Evolutionary conservation across 1,140 invertebrate genomes (phyloP), one percentile per base, ranked within the genome.

Genomic region (Aphelenchoides besseyi): DNA sequence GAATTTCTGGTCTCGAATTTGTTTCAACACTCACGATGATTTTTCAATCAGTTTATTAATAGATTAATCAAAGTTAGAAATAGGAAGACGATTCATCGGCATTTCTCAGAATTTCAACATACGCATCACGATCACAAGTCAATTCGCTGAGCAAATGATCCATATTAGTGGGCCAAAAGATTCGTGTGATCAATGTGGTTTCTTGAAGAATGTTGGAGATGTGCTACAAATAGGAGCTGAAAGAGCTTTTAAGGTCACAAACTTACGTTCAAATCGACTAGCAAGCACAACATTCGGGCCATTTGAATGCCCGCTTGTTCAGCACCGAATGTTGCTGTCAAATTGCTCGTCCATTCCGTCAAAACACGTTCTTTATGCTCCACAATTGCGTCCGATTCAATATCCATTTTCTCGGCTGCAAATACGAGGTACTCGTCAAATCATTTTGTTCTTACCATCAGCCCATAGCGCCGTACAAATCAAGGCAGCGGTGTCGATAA

Each of bases 141-240:
- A 59, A 23, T 23, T 59, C 55, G 18, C 23, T 59, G 5, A 59
- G 18, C 55, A 59, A 33, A 18, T 59, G 55, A 33, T 59, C 55
- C 55, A 59, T 59, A 23, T 59, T 23, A 8, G 5, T 59, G 5
- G 55, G 55, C 55, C 55, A 59, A 23, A 59, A 59, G 18, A 59
- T 59, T 12, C 55, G 55, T 8, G 55, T 59, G 55, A 59, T 59
- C 55, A 59, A 23, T 23, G 55, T 59, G 5, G 55, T 23, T 59
- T 59, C 55, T 59, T 59, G 55, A 5, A 59, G 55, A 59, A 59
- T 59, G 55, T 59, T 59, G 55, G 55, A 59, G 55, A 59, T 59
- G 55, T 59, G 55, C 55, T 59, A 8, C 5, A 59, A 59, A 59
- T 8, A 59, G 5, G 5, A 59, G 5, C 5, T n/a, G 37, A 41